Percentiles rank a stretch among this genome's conserved stretches.
Evolutionary conservation across 2,113 vertebrate genomes (phyloP).

Genomic region (Mustela nigripes): DNA sequence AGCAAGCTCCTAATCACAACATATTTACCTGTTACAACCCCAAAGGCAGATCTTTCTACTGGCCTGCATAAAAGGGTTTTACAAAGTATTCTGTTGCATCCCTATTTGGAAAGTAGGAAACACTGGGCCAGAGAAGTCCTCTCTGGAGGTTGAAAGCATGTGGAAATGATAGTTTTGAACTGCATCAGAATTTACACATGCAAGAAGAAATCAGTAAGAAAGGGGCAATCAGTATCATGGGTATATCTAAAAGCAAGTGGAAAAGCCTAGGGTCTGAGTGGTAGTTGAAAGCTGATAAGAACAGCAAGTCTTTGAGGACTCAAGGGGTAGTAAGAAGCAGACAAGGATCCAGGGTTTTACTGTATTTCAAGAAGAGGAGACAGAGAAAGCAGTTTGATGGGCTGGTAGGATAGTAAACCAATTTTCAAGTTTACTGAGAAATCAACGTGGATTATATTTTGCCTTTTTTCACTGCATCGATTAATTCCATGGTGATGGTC

Average conservation of each 20-base stretch:
- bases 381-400: neutral
- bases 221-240: neutral
- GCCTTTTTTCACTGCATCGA: neutral
- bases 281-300: neutral
- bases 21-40: neutral
- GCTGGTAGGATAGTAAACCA: neutral
- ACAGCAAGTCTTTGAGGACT: neutral
- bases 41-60: neutral
- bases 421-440: neutral
- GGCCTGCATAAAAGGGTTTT: neutral
- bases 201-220: neutral
- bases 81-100: neutral
- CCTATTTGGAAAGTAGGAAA: neutral
- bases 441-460: neutral
- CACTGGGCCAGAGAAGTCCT: neutral
- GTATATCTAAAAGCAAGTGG: neutral
- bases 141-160: neutral
- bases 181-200: neutral
- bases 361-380: neutral
- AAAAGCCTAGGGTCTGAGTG: neutral
- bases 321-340: neutral
- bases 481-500: neutral
- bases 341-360: neutral
- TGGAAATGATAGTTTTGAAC: neutral
- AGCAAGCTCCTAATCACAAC: neutral